phyloP scores from a whole-genome alignment of 35 echinoderm and acorn worm species.

The Patiria miniata region DNA sequence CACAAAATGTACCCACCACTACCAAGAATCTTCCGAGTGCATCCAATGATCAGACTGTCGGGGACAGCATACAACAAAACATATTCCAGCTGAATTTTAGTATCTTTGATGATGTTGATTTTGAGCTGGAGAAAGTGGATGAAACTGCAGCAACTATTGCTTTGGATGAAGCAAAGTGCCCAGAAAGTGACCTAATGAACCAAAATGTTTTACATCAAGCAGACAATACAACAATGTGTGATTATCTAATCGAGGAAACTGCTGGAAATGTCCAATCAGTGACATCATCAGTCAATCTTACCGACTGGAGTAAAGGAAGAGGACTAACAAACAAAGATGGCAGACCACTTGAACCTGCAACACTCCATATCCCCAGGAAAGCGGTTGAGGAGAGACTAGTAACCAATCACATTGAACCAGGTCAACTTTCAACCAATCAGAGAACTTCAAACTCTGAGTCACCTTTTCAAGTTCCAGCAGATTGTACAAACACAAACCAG shows the following conservation, averaged over 20 bases:
- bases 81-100: background rate
- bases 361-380: constrained; percentile 34
- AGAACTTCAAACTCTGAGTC: background rate
- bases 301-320: constrained; percentile 52
- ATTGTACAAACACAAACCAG: background rate
- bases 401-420: background rate
- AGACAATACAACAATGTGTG: background rate
- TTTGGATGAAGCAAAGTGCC: background rate
- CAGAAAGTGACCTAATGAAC: background rate
- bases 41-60: too few relatives aligned
- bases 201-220: background rate
- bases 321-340: constrained; percentile 26
- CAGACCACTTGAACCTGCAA: constrained; percentile 4
- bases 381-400: background rate
- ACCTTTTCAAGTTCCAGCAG: background rate
- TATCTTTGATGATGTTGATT: constrained; percentile 5
- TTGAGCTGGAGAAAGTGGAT: background rate
- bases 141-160: background rate
- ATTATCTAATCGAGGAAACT: background rate
- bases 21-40: too few relatives aligned
- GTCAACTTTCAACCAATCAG: background rate
- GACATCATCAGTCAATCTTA: background rate
- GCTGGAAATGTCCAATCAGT: background rate
- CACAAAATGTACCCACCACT: too few relatives aligned
- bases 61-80: too few relatives aligned